Evolutionary conservation across 2,888 invertebrate species (phyloP).

Genomic region (Cephus pulcher): DNA sequence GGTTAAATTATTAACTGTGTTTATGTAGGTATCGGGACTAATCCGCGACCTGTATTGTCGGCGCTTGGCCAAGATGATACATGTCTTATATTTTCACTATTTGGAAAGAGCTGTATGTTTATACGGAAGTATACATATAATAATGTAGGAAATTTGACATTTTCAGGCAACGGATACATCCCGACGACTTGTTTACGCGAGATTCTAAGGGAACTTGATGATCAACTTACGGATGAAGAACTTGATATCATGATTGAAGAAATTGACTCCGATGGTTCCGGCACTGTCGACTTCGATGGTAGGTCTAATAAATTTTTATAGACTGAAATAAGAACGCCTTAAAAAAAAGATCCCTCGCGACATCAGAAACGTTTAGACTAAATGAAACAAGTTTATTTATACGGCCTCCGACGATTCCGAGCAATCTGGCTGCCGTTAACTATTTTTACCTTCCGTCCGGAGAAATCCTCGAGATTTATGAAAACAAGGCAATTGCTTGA

Average conservation of each 20-base stretch:
- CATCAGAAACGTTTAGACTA: slow-evolving; percentile 29
- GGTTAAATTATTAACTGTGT: neutral
- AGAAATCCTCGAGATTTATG: slow-evolving; percentile 28
- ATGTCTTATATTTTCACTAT: neutral
- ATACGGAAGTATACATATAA: neutral
- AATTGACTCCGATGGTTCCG: slow-evolving; percentile 98
- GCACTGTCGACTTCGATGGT: slow-evolving; percentile 99
- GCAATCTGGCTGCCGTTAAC: slow-evolving; percentile 15
- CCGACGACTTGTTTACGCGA: slow-evolving; percentile 93
- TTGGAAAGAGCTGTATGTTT: neutral
- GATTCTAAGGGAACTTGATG: slow-evolving; percentile 95
- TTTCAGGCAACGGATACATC: slow-evolving; percentile 87
- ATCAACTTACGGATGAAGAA: slow-evolving; percentile 94
- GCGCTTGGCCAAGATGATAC: neutral
- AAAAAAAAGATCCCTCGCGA: slow-evolving; percentile 17
- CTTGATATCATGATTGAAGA: slow-evolving; percentile 98
- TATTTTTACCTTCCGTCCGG: slow-evolving; percentile 28
- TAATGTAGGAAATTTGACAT: neutral
- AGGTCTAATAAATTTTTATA: slow-evolving; percentile 27
- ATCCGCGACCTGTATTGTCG: neutral
- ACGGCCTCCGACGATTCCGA: slow-evolving; percentile 24
- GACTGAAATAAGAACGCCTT: slow-evolving; percentile 1
- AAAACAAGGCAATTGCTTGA: slow-evolving; percentile 17
- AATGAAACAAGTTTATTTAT: slow-evolving; percentile 40
- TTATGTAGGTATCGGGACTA: neutral